Conservation (phyloP, 1,140 invertebrate species). For the Eubasilissa regina region DNA sequence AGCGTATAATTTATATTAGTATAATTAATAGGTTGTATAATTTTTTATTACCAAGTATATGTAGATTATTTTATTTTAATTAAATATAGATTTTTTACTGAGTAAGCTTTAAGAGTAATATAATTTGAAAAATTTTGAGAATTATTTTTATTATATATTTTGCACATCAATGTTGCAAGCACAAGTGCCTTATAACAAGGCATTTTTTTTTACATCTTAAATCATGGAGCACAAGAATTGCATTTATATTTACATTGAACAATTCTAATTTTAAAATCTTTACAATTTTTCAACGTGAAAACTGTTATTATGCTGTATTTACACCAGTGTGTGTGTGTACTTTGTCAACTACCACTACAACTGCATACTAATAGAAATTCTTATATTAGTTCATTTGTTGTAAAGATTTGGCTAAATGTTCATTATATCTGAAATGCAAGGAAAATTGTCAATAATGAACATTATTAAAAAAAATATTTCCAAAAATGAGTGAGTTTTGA, state of each 20-base stretch:
- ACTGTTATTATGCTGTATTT: no score
- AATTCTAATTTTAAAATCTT: conserved; percentile 12
- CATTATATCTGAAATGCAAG: no score
- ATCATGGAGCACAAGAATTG: conserved; percentile 49
- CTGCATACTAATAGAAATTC: no score
- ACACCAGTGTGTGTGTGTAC: no score
- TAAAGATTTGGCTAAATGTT: no score
- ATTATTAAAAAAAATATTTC: no score
- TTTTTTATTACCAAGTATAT: conserved; percentile 36
- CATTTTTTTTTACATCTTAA: conserved; percentile 46
- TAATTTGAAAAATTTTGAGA: conserved; percentile 42
- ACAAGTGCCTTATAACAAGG: conserved; percentile 58
- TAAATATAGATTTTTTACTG: conserved; percentile 49
- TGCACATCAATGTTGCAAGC: conserved; percentile 50
- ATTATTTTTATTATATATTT: conserved; percentile 44
- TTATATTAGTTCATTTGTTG: no score
- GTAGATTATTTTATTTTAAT: conserved; percentile 50
- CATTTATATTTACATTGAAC: conserved; percentile 51
- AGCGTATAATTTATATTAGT: conserved; percentile 45
- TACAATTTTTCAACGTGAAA: background rate
- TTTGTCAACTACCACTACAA: no score
- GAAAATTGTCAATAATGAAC: no score
- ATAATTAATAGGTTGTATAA: conserved; percentile 41
- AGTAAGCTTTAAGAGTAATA: conserved; percentile 48
- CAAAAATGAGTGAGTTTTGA: no score